Conservation (phyloP, 1,140 invertebrate species). For the Drosophila varians region DNA sequence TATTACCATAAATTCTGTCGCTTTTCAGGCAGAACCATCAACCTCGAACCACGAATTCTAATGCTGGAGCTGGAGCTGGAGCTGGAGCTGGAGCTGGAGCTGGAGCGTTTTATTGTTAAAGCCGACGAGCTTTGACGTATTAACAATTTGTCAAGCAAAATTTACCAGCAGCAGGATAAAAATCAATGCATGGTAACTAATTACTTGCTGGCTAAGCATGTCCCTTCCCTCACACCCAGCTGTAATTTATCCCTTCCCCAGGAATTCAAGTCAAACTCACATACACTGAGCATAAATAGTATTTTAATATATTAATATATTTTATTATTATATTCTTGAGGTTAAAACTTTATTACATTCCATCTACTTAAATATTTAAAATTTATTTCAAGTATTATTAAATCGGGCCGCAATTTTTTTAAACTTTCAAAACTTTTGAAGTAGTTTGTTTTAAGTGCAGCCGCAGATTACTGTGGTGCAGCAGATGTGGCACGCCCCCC, state of each 20-base stretch:
- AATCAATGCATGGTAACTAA: conserved; percentile 78
- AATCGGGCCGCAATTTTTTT: no score
- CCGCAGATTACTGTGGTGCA: conserved; percentile 63
- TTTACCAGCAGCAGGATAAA: conserved; percentile 66
- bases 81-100: no score
- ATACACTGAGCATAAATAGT: not conserved
- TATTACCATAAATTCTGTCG: conserved; percentile 73
- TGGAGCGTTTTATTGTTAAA: conserved; percentile 34
- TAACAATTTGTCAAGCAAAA: conserved; percentile 78
- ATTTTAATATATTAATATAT: no score
- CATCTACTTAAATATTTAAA: no score
- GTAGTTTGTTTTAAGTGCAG: conserved; percentile 15
- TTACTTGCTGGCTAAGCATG: conserved; percentile 52
- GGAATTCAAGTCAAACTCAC: not conserved
- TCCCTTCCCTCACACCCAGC: conserved; percentile 1
- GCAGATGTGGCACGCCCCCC: conserved; percentile 42
- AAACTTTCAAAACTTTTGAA: not conserved
- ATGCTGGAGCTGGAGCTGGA: no score
- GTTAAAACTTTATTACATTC: no score
- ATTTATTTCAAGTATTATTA: no score
- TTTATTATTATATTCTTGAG: no score
- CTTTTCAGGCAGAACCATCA: conserved; percentile 17
- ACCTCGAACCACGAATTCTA: no score
- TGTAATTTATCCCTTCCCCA: conserved; percentile 5
- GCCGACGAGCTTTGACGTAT: conserved; percentile 63